Base-by-base conservation (phyloP, 2,888 invertebrate species). In the Leucophenga maculata region DNA sequence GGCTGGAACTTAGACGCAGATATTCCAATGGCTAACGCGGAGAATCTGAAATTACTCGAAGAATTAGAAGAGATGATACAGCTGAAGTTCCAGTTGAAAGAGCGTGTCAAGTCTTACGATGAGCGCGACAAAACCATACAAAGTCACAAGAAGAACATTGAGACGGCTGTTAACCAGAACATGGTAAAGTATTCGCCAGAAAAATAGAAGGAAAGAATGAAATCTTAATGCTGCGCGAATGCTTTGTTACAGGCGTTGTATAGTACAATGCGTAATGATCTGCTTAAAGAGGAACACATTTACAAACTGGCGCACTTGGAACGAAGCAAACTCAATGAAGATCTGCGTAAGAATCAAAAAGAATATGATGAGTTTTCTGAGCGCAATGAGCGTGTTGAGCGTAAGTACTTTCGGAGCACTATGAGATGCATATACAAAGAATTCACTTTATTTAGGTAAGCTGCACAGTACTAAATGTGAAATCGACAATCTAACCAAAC, bases 11-110 rank as follows among this genome's bases (percentile, higher is more conserved):
- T 91, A 69, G 92, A 93, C 80, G 94, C 95, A 6, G 94, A 94
- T 71, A 93, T 93, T 82, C 96, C 96, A 3, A 91, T 96, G 73
- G 94, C 95, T 0, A 94, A 94, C 88, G 90, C 91, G 55, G 93
- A 93, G 80, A 96, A 96, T 83, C 82, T 85, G 65, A 73, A 78
- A 16, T 80, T 89, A 18, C 76, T 88, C 3, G 75, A 82, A 54
- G 80, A 92, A 82, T 87, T 92, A 72, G 90, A 89, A 22, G 78
- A 78, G 46, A 85, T 90, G 83, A 86, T 89, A 64, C 89, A 90
- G 26, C 79, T 88, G 50, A 91, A 91, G 75, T 86, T 88, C 6
- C 87, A 89, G 64, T 84, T 91, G 6, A 87, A 88, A 67, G 86
- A 86, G 0, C 84, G 87, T 48, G 85, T 90, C n/a, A 90, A 91